Percentiles rank a stretch among this genome's conserved stretches.
Evolutionary conservation across 2,888 invertebrate genomes (phyloP).

Genomic region (Cephonodes hylas): DNA sequence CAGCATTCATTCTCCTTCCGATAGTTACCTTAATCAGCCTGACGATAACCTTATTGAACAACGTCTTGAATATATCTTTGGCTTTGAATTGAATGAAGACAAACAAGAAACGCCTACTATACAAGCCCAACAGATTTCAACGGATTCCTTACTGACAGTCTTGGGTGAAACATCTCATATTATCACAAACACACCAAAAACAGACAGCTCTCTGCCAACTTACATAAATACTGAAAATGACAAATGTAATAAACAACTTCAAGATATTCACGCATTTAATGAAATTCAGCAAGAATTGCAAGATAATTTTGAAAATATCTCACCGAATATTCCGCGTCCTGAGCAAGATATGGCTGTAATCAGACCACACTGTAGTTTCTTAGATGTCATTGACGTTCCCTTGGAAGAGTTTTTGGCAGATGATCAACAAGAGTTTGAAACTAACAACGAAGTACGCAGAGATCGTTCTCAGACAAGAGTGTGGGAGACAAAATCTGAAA

Average conservation of each 20-base stretch:
- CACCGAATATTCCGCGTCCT: background rate
- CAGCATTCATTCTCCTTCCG: slow-evolving; percentile 19
- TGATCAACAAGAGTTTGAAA: slow-evolving; percentile 21
- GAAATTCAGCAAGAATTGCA: background rate
- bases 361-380: background rate
- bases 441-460: slow-evolving; percentile 17
- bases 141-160: background rate
- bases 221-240: background rate
- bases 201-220: background rate
- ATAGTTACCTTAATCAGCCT: slow-evolving; percentile 18
- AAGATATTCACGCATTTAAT: background rate
- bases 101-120: background rate
- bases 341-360: background rate
- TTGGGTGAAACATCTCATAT: background rate
- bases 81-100: slow-evolving; percentile 10
- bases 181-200: background rate
- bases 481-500: slow-evolving; percentile 23
- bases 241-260: background rate
- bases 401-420: slow-evolving; percentile 16
- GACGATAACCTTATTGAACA: slow-evolving; percentile 25
- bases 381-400: slow-evolving; percentile 16
- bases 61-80: slow-evolving; percentile 25
- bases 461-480: slow-evolving; percentile 23
- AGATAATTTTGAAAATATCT: no score
- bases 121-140: no score